Percentiles rank a stretch among this genome's conserved stretches.
Evolutionary conservation across 1,140 invertebrate genomes (phyloP).

Genomic region (Hermetia illucens): DNA sequence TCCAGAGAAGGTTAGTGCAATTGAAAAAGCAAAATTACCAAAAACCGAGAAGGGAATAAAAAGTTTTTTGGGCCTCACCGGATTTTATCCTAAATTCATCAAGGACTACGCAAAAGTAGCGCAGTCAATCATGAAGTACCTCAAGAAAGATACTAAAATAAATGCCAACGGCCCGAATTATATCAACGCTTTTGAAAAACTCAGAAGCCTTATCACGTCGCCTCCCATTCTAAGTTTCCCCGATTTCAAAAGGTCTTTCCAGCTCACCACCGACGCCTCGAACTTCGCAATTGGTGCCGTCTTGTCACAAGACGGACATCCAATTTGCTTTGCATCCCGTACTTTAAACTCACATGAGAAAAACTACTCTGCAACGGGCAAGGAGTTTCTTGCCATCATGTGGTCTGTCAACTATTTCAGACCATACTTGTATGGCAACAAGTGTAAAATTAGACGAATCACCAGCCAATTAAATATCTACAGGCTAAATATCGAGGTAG

Average conservation of each 20-base stretch:
- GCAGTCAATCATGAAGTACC: background rate
- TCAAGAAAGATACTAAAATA: background rate
- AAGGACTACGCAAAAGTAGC: conserved; percentile 1
- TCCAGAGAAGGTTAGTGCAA: background rate
- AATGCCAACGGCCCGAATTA: background rate
- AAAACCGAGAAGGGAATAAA: background rate
- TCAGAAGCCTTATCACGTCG: conserved; percentile 7
- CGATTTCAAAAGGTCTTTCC: conserved; percentile 9
- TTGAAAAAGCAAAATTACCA: background rate
- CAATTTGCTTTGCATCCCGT: conserved; percentile 28
- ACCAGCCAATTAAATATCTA: conserved; percentile 2
- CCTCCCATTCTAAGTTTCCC: conserved; percentile 11
- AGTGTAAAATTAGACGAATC: too few relatives aligned
- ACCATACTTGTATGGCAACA: conserved; percentile 32
- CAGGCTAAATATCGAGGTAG: conserved; percentile 5
- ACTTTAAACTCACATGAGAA: conserved; percentile 23
- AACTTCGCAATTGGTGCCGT: conserved; percentile 9
- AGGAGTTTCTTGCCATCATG: conserved; percentile 31
- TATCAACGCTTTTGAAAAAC: background rate
- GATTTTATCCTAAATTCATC: background rate
- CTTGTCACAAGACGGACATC: conserved; percentile 10
- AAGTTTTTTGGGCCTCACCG: background rate
- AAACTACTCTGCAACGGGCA: conserved; percentile 28
- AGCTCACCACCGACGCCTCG: conserved; percentile 6
- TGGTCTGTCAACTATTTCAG: conserved; percentile 30